These are phyloP conservation scores for Leptopilina boulardi DNA, from an alignment of 1,140 invertebrate species.

Conservation along the genomic window DNA sequence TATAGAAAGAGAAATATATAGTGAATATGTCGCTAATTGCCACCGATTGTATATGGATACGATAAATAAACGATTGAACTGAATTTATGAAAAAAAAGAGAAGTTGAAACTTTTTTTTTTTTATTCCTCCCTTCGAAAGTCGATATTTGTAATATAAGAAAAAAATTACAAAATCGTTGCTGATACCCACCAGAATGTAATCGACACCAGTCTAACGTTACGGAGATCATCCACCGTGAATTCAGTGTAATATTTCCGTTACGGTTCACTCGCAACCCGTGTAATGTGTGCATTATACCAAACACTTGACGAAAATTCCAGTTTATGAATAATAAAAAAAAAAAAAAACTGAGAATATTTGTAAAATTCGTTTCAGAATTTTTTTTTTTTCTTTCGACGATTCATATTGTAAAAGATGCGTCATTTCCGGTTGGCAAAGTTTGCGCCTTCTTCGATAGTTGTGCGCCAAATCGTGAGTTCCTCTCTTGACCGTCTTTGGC, in stretches of 20 bases:
- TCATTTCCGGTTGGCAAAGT: slow-evolving; percentile 4
- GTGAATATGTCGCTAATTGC: not conserved
- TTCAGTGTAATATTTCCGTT: slow-evolving; percentile 19
- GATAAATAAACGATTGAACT: not conserved
- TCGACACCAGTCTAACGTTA: slow-evolving; percentile 17
- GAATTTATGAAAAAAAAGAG: not conserved
- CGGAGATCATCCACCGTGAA: slow-evolving; percentile 6
- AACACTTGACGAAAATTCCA: slow-evolving; percentile 39
- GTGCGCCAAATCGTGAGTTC: slow-evolving; percentile 41
- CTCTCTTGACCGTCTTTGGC: slow-evolving; percentile 42
- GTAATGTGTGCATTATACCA: slow-evolving; percentile 18
- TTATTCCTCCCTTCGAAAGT: not conserved
- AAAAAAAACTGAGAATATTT: too few relatives aligned
- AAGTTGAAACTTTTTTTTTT: not conserved
- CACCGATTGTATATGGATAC: not conserved
- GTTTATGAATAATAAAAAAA: slow-evolving; percentile 42
- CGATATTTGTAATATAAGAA: slow-evolving; percentile 9
- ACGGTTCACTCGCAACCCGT: slow-evolving; percentile 9
- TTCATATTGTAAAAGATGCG: slow-evolving; percentile 22
- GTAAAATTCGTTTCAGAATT: slow-evolving; percentile 35
- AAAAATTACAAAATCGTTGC: not conserved
- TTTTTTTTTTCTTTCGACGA: not conserved
- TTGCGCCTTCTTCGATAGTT: slow-evolving; percentile 33
- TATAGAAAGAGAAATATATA: not conserved
- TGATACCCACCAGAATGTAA: slow-evolving; percentile 5